Evolutionary conservation across 2,888 invertebrate genomes (phyloP), one percentile per base, ranked within the genome.

Genomic region (Aplocera efformata): DNA sequence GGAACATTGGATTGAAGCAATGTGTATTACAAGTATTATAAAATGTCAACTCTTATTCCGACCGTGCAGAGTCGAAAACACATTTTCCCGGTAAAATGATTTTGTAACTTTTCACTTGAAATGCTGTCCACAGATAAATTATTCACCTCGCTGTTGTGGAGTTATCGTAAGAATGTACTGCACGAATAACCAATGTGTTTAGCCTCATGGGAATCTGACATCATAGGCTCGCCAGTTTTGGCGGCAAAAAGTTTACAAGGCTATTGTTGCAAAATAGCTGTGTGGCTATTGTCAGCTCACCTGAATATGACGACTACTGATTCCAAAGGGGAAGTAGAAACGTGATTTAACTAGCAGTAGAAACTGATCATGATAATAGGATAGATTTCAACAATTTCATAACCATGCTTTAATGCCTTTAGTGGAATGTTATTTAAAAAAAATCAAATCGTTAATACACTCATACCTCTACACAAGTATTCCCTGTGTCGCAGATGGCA

Each of bases 131-230:
- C 75, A 70, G 66, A 63, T 53, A 60, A 53, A 50, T 63, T 74
- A 74, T 78, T 79, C 72, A 75, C 59, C 69, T 70, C 67, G 73
- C 78, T 72, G 70, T 73, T 63, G 63, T 53, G 52, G 10, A 55
- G 51, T 44, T 75, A 78, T 67, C 72, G 83, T 74, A 84, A 82
- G 63, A 68, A 54, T 67, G 45, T 60, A 69, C 67, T 52, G 67
- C 63, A 61, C 67, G 84, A 80, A 85, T 85, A 77, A 61, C 54
- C 65, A 79, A 79, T 78, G 69, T 63, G 66, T 64, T 67, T 59
- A 32, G 36, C 56, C 48, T 60, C 63, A 62, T 61, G 56, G 63
- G 52, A 29, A 56, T 58, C 56, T 56, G 55, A 53, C 60, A 54
- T 60, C 59, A 60, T 54, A 41, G 54, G 10, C 23, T 30, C 28